Base-by-base conservation (phyloP, 2,888 invertebrate species). In the Caenorhabditis afra region DNA sequence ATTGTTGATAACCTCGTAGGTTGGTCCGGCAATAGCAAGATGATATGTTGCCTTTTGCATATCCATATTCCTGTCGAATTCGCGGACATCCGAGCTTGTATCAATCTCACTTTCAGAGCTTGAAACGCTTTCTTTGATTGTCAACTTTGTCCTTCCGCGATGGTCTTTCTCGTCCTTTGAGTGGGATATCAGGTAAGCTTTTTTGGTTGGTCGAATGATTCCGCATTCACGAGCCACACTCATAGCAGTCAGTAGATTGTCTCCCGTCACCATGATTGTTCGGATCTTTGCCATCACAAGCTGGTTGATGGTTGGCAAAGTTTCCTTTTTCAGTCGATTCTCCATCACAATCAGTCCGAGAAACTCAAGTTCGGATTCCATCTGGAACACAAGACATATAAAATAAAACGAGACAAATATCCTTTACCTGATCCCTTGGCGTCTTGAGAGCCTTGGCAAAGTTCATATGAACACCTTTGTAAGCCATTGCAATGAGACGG, bases 281-380 rank as follows among this genome's bases (percentile, higher is more conserved):
- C 91, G 89, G 39, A 99, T 95, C 86, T 94, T 93, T 0, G 99
- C 98, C 11, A 75, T 64, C 35, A 84, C 86, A 14, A 90, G 79
- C 67, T 90, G 85, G 23, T 87, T 81, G 59, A 92, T 91, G 53
- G 91, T 89, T 12, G 90, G 90, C 12, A 90, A 84, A 1, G 92
- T 92, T 78, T 91, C 90, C 16, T 91, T 90, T 82, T 92, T 92
- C 66, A 99, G 92, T 0, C 96, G 93, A 91, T 99, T 99, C 91
- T 99, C 98, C 92, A 99, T 93, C 10, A 99, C 94, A 12, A 99
- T 94, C 83, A 99, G 93, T 0, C 96, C 90, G 95, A 95, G 74
- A 93, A 94, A 83, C 96, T 91, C 83, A 95, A 94, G 22, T 92
- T 92, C 86, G 35, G 77, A 73, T 57, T 90, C 90, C 71, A 89